Evolutionary conservation across 2,113 vertebrate genomes (phyloP).

Genomic region (Eolophus roseicapilla): DNA sequence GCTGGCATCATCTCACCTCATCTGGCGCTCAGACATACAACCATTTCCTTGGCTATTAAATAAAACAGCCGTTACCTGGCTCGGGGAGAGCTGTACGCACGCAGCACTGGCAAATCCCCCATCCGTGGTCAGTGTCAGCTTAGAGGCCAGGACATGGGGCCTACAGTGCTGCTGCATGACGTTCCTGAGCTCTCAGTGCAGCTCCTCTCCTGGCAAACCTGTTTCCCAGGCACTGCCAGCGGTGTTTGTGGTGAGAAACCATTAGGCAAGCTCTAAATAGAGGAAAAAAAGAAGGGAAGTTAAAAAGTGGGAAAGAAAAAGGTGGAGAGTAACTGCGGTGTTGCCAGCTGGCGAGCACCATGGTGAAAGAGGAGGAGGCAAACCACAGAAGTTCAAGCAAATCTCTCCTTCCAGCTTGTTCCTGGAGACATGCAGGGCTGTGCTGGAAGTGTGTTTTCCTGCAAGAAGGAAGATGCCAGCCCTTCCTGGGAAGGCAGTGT

Average conservation of each 20-base stretch:
- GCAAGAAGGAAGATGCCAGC: not conserved
- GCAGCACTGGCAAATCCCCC: not conserved
- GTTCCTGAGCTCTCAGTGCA: fast-evolving
- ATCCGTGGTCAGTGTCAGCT: fast-evolving
- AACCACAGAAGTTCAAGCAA: not conserved
- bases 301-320: not conserved
- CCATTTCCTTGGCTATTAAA: not conserved
- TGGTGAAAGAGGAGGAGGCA: not conserved
- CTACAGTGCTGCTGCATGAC: fast-evolving
- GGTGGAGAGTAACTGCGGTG: not conserved
- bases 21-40: not conserved
- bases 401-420: not conserved
- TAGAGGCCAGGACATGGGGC: fast-evolving
- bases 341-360: fast-evolving
- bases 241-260: not conserved
- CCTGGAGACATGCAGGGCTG: fast-evolving
- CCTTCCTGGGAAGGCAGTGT: not conserved
- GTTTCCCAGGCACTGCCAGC: not conserved
- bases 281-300: not conserved
- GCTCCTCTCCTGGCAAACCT: not conserved
- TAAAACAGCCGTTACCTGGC: not conserved
- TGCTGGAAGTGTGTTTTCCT: fast-evolving
- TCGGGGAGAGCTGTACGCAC: fast-evolving
- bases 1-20: not conserved
- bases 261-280: not conserved